These are phyloP conservation scores for Palythoa grandis DNA, from an alignment of 92 coral and sea anemone species.

Conservation along the genomic window DNA sequence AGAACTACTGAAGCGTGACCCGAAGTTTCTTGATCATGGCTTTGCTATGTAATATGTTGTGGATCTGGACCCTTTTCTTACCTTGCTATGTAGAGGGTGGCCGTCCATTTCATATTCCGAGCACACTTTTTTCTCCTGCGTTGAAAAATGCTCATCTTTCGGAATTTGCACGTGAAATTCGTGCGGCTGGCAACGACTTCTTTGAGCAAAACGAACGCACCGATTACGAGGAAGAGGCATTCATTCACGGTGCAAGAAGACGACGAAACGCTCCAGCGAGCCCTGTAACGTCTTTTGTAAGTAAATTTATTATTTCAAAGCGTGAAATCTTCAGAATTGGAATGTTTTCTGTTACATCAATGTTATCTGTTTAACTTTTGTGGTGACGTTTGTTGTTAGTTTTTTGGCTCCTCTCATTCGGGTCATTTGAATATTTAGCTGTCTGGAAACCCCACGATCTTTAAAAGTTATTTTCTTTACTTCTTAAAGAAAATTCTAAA, in stretches of 20 bases:
- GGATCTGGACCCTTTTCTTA: constrained; percentile 8
- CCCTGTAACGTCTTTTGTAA: constrained; percentile 11
- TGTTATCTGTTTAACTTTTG: background rate
- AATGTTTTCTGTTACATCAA: background rate
- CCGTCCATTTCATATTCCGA: constrained; percentile 40
- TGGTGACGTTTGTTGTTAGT: constrained; percentile 8
- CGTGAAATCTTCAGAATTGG: background rate
- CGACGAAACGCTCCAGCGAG: background rate
- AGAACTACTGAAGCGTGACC: constrained; percentile 27
- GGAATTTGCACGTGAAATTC: constrained; percentile 19
- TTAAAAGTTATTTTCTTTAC: background rate
- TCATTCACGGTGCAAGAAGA: constrained; percentile 10
- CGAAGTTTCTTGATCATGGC: constrained; percentile 6
- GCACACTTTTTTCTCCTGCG: constrained; percentile 29
- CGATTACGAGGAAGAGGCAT: background rate
- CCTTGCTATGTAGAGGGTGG: constrained; percentile 20
- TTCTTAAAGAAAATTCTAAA: constrained; percentile 9
- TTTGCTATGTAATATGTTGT: constrained; percentile 5
- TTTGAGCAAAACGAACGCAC: constrained; percentile 23
- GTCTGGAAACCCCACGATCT: constrained; percentile 22
- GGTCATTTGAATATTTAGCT: constrained; percentile 4
- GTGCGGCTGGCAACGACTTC: background rate
- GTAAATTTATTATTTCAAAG: background rate
- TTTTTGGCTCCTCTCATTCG: background rate
- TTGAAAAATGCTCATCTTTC: constrained; percentile 31